A percentile compares a stretch with the other conserved stretches of the same genome.
Conservation (phyloP, 2,797 vertebrate species). For the Iguana delicatissima region DNA sequence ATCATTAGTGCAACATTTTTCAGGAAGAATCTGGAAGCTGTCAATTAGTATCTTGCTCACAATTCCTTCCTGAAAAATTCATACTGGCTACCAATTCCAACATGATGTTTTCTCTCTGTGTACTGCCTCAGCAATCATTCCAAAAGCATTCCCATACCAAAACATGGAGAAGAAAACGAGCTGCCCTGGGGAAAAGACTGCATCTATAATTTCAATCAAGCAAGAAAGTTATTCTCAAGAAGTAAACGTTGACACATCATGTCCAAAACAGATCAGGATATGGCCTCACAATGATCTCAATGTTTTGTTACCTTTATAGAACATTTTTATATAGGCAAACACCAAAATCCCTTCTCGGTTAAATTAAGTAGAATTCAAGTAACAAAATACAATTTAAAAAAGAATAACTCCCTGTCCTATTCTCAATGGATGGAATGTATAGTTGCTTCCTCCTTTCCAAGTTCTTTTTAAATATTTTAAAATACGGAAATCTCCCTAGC, state of each 20-base stretch:
- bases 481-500: neutral
- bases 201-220: neutral
- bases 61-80: neutral
- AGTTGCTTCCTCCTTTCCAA: neutral
- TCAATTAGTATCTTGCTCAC: neutral
- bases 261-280: neutral
- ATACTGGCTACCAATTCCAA: neutral
- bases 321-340: neutral
- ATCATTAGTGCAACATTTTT: neutral
- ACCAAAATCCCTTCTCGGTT: slow-evolving; percentile 22
- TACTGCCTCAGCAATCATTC: neutral
- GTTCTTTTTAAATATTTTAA: neutral
- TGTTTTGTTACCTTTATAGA: neutral
- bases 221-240: neutral
- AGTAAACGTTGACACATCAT: neutral
- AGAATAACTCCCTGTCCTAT: neutral
- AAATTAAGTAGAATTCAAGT: neutral
- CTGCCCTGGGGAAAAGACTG: neutral
- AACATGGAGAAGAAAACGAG: neutral
- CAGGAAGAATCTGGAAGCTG: neutral
- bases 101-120: neutral
- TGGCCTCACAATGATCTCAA: neutral
- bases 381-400: neutral
- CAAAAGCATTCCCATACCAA: neutral
- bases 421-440: neutral